Evolutionary conservation across 1,140 invertebrate genomes (phyloP).

Genomic region (Zaprionus lachaisei): DNA sequence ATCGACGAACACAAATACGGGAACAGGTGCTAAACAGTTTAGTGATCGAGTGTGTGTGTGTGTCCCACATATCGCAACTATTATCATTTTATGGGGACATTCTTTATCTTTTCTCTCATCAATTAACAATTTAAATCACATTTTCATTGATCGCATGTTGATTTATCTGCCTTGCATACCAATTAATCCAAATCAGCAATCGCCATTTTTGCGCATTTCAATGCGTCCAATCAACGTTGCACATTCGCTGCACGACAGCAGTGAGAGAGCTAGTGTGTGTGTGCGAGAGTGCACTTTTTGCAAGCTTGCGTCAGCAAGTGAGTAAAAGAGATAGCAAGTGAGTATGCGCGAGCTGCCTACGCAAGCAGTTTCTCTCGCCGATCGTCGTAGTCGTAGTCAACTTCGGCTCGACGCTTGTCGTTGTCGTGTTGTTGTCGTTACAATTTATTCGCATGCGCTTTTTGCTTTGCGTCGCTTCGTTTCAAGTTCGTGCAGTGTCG

Average conservation of each 20-base stretch:
- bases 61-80: constrained; percentile 15
- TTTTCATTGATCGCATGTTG: constrained; percentile 6
- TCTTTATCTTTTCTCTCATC: constrained; percentile 22
- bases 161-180: constrained; percentile 26
- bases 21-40: constrained; percentile 39
- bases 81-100: constrained; percentile 17
- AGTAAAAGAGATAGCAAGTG: neutral
- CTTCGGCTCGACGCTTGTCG: constrained; percentile 23
- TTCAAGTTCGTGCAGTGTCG: constrained; percentile 60
- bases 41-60: neutral
- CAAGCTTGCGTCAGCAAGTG: neutral
- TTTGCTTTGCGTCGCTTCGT: constrained; percentile 38
- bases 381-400: constrained; percentile 12
- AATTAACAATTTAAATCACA: constrained; percentile 41
- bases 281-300: constrained; percentile 28
- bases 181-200: constrained; percentile 24
- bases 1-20: constrained; percentile 10
- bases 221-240: constrained; percentile 40
- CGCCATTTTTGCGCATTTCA: constrained; percentile 50
- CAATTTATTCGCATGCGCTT: constrained; percentile 68
- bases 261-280: neutral
- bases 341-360: neutral
- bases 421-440: constrained; percentile 30
- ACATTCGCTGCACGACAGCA: constrained; percentile 18
- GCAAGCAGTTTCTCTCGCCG: neutral